phyloP scores from a whole-genome alignment of 2,888 invertebrate genomes.

The Gisinianus flammeolus region DNA sequence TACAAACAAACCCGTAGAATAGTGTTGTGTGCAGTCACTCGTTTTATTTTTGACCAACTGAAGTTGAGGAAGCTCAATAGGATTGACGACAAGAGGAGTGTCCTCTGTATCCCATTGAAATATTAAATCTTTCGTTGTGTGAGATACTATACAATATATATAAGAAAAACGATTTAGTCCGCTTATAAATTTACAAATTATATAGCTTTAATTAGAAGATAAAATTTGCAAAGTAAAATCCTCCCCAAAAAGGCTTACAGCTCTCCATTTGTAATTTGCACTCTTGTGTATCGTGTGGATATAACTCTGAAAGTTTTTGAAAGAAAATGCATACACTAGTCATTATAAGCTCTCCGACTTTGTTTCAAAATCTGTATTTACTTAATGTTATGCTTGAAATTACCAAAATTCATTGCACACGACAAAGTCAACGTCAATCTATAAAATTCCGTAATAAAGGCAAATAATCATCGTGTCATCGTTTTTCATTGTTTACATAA shows the following conservation, averaged over 20 bases:
- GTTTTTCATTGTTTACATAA: neutral
- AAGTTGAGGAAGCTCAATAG: conserved; percentile 88
- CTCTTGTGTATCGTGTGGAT: conserved; percentile 92
- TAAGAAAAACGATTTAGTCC: no score
- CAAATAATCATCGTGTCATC: no score
- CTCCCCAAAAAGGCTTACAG: conserved; percentile 83
- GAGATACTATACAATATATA: conserved; percentile 73
- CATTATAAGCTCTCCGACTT: no score
- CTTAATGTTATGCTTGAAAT: no score
- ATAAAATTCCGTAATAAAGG: no score
- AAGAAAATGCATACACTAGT: no score
- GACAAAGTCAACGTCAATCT: conserved; percentile 82
- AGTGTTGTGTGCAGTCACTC: conserved; percentile 89
- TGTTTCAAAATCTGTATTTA: no score
- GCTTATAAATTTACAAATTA: no score
- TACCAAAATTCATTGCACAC: conserved; percentile 93
- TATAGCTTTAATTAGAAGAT: no score
- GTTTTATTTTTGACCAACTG: conserved; percentile 85
- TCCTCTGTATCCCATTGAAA: conserved; percentile 93
- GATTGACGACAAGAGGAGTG: conserved; percentile 72
- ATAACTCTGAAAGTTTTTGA: no score
- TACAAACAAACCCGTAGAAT: conserved; percentile 80
- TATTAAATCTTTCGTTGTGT: conserved; percentile 91
- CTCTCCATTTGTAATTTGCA: conserved; percentile 95
- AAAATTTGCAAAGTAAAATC: neutral